Evolutionary conservation across 2,113 vertebrate species (phyloP), one percentile per base, ranked within the genome.

Genomic region (Manacus vitellinus): DNA sequence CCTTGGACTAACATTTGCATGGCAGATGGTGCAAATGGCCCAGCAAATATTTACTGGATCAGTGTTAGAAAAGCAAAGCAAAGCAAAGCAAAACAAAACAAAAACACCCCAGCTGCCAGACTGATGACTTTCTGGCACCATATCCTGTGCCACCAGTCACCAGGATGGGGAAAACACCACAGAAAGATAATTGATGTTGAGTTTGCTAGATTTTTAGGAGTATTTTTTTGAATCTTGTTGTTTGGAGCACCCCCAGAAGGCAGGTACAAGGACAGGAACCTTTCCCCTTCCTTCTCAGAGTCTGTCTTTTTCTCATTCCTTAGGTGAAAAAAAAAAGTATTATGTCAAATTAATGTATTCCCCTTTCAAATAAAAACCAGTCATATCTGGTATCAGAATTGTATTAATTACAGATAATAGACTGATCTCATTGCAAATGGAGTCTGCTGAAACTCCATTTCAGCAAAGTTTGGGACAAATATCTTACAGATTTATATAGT

Each of bases 11-110:
- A 91, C 94, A 97, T 97, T 98, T 97, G 91, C 87, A 87, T 95
- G 97, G 97, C 98, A 98, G 98, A 98, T 98, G 98, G 98, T 55
- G 25, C 93, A 98, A 98, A 98, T 97, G 97, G 97, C 94, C 97
- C 95, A 96, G 97, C 97, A 98, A 98, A 98, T 96, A 97, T 96
- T 97, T 97, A 96, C 96, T 96, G 95, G 98, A 97, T 97, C 96
- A 92, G 87, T 81, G 95, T 95, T 97, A 94, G 83, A 91, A 97
- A 97, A 93, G 80, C 12, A 86, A 91, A 91, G 73, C 55, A 92
- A 75, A 78, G 7, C 70, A 93, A 76, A 92, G 28, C 62, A 89
- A 87, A 89, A 67, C 55, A 94, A 96, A 92, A 94, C 72, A 81
- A 94, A 97, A 97, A 2, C 68, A 85, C 16, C 39, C 73, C 88